Evolutionary conservation across 1,140 invertebrate species (phyloP), one percentile per base, ranked within the genome.

Genomic region (Drepana arcuata): DNA sequence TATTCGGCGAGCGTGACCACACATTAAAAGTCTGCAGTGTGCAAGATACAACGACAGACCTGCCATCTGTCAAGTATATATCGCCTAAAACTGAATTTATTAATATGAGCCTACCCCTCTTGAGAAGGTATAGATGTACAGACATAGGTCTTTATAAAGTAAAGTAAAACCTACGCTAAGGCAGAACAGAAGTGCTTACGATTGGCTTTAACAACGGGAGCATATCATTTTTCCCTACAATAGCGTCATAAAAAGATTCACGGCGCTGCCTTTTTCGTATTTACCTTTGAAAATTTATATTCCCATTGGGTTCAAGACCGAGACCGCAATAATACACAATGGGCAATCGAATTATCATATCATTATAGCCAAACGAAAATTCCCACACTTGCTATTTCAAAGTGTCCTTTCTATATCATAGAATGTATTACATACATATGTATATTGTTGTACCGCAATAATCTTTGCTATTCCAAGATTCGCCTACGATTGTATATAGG

Each of bases 261-360:
- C 48, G 53, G 47, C 41, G 45, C 41, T 63, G 61, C 58, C 61
- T 69, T 72, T 60, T 52, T 42, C 54, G 50, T 67, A 56, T 74
- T 77, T 72, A 73, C 72, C 65, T 73, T 63, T 65, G 49, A 64
- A 67, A 73, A 73, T 73, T 71, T 71, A 73, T 77, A 72, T 69
- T 64, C 60, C 60, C 58, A 43, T 26, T 40, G 57, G 65, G 67
- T 59, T 48, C 45, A 55, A 51, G 54, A 49, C 34, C 57, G 54
- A 49, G 44, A 59, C 63, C 62, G 46, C 50, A 57, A 63, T 60
- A 61, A 65, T 63, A 67, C 64, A 64, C 61, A 67, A 71, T 67
- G 58, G 67, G 52, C 68, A 57, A 67, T 64, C 55, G 61, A 63
- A 77, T 73, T 73, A 73, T 71, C 67, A 71, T 77, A 73, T 64